Conservation (phyloP, 1,140 invertebrate species). For the Ceratina calcarata region DNA sequence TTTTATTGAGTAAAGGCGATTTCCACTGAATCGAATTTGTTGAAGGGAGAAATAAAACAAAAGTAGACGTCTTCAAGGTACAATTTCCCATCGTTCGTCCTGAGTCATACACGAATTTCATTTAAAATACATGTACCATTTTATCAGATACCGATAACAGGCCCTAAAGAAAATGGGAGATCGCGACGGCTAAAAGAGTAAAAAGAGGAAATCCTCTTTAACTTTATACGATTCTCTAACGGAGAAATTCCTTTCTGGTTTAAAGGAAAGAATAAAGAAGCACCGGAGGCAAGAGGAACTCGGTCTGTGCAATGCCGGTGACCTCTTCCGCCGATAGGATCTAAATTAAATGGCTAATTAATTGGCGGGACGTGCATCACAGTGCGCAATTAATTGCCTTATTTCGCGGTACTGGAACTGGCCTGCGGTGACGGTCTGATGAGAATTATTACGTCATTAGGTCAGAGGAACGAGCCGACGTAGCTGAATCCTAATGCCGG, state of each 20-base stretch:
- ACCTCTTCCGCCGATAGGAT: conserved; percentile 65
- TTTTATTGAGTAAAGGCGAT: too few relatives aligned
- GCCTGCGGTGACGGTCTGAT: conserved; percentile 47
- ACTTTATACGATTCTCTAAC: neutral
- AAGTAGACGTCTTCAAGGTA: too few relatives aligned
- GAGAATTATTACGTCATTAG: conserved; percentile 63
- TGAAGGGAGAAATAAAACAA: too few relatives aligned
- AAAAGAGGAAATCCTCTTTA: conserved; percentile 16
- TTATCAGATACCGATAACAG: neutral
- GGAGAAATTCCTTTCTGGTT: conserved; percentile 18
- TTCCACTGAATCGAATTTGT: too few relatives aligned
- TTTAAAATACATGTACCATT: neutral
- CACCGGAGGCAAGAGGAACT: neutral
- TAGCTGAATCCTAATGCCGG: conserved; percentile 37
- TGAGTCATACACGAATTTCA: neutral
- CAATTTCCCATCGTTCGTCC: too few relatives aligned
- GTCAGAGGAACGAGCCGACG: conserved; percentile 30
- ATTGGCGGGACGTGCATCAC: conserved; percentile 61
- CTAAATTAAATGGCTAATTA: conserved; percentile 73
- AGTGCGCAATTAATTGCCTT: conserved; percentile 65
- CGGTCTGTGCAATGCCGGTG: conserved; percentile 21
- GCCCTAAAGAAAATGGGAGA: neutral
- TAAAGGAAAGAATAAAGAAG: conserved; percentile 38
- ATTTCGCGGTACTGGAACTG: conserved; percentile 52
- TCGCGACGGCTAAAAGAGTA: neutral